Evolutionary conservation across 2,113 vertebrate genomes (phyloP), one percentile per base, ranked within the genome.

Genomic region (Platysteira castanea): DNA sequence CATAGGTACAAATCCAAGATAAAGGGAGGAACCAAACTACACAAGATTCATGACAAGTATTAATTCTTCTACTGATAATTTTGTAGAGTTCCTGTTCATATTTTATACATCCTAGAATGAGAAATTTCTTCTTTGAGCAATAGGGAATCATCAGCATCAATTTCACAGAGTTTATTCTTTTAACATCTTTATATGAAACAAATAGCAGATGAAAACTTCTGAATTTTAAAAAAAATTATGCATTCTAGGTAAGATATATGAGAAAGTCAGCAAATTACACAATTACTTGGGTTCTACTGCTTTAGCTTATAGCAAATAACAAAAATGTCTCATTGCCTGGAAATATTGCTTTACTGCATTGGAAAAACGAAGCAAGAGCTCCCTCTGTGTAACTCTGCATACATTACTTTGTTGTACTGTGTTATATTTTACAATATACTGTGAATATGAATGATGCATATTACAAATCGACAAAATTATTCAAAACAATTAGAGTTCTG

Each of bases 331-430:
- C 65, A 39, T 59, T 93, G 53, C 16, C 88, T 18, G 31, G 63
- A 92, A 92, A 91, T 71, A 93, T 2, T 44, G 19, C 44, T n/a
- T 44, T 81, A 61, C n/a, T 75, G 53, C 59, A 78, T 16, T 86
- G 83, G 84, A 94, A 97, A 97, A 89, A 77, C 21, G 23, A 98
- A 95, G 84, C 94, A 97, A 95, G 94, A 97, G 96, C 97, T 97
- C 97, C 97, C 97, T 97, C 96, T 97, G 12, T 67, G 77, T 49
- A 96, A 39, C 63, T 76, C 50, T 13, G 19, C 33, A 22, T 59
- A 67, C 59, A 87, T 76, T 90, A 84, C 85, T 90, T 64, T 75
- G 73, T 79, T 90, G 57, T 39, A 69, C 20, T 3, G 5, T 46
- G 13, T 28, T 76, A 12, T 35, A 60, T 64, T 90, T 90, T 82